Percentiles rank a stretch among this genome's conserved stretches.
These are phyloP conservation scores for Patella caerulea DNA, from an alignment of 2,888 invertebrate species.

Conservation along the genomic window DNA sequence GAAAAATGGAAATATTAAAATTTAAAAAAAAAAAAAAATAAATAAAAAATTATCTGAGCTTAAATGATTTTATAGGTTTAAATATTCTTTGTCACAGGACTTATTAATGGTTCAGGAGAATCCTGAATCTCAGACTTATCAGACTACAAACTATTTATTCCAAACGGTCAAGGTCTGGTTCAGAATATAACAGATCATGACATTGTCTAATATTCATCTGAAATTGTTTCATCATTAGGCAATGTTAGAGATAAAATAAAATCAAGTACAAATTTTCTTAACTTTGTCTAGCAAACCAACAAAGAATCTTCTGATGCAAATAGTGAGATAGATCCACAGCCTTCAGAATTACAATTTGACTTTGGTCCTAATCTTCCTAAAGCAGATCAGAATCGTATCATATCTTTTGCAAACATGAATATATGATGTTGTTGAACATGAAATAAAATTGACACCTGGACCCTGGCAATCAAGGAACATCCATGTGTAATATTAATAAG, in stretches of 20 bases:
- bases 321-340: neutral
- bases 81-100: neutral
- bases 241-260: neutral
- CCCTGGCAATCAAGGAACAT: neutral
- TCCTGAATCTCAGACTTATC: neutral
- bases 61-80: neutral
- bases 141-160: neutral
- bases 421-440: conserved; percentile 11
- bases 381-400: neutral
- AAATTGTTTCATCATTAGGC: neutral
- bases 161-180: neutral
- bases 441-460: conserved; percentile 11
- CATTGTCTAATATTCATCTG: neutral
- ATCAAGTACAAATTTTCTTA: too few species aligned
- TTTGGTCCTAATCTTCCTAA: neutral
- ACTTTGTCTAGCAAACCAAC: neutral
- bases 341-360: neutral
- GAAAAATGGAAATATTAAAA: neutral
- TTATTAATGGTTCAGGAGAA: neutral
- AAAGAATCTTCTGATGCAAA: neutral
- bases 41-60: neutral
- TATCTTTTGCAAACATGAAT: conserved; percentile 18
- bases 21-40: neutral
- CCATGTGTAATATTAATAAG: neutral
- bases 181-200: neutral